Conservation (phyloP, 2,113 vertebrate genomes). For the Catagonus wagneri region DNA sequence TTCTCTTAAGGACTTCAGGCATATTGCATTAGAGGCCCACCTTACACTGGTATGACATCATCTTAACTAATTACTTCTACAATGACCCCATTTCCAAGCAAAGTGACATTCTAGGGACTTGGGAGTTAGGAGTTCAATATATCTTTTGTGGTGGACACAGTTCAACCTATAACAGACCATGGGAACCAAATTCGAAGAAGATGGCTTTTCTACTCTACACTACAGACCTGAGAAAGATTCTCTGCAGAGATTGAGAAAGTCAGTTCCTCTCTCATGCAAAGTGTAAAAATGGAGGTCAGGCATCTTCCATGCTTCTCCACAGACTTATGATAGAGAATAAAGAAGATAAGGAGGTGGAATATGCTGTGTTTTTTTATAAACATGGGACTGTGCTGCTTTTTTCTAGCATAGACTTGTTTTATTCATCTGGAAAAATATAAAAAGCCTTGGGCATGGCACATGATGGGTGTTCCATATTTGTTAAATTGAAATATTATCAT, state of each 20-base stretch:
- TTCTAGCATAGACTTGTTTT: background rate
- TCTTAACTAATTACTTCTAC: background rate
- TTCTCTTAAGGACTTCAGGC: background rate
- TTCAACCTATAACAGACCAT: background rate
- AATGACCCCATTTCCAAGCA: background rate
- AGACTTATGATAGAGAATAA: background rate
- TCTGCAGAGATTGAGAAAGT: background rate
- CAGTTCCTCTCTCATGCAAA: background rate
- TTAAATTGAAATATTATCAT: background rate
- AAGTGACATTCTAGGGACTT: background rate
- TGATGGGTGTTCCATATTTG: background rate
- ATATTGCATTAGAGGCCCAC: background rate
- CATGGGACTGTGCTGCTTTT: background rate
- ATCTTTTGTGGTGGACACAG: background rate
- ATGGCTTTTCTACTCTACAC: background rate
- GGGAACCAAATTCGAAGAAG: background rate
- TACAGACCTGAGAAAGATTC: background rate
- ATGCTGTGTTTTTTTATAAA: background rate
- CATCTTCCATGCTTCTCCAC: accelerated
- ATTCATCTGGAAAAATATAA: background rate
- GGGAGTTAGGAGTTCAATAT: background rate
- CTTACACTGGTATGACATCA: background rate
- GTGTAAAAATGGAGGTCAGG: background rate
- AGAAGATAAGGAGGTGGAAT: background rate
- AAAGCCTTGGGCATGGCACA: background rate